Percentiles rank a stretch among this genome's conserved stretches.
These are phyloP conservation scores for Halesus radiatus DNA, from an alignment of 1,140 invertebrate genomes.

Conservation along the genomic window DNA sequence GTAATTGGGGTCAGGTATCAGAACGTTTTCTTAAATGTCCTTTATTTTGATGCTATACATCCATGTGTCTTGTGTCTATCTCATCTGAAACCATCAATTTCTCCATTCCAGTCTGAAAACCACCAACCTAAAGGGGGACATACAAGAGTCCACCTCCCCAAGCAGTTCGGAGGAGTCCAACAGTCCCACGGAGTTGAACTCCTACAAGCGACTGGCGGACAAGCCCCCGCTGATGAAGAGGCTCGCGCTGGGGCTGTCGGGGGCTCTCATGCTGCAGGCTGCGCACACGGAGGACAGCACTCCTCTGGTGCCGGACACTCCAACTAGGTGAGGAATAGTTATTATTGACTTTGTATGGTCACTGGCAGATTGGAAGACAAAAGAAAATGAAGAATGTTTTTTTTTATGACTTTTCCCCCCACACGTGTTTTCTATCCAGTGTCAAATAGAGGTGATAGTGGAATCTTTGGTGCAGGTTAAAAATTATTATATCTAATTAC, in stretches of 20 bases:
- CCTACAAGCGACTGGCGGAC: constrained; percentile 83
- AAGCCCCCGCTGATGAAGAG: constrained; percentile 87
- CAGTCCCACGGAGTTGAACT: constrained; percentile 90
- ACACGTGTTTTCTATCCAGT: no score
- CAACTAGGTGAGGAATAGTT: constrained; percentile 63
- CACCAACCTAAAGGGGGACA: constrained; percentile 66
- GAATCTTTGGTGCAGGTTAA: no score
- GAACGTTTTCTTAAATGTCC: no score
- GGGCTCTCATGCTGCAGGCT: constrained; percentile 66
- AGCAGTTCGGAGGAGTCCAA: constrained; percentile 88
- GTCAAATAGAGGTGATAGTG: no score
- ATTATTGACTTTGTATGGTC: no score
- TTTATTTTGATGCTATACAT: no score
- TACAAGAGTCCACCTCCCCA: constrained; percentile 72
- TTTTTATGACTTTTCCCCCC: no score
- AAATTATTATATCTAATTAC: no score
- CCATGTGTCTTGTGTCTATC: no score
- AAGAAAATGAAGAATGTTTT: no score
- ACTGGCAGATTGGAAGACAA: no score
- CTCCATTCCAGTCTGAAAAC: constrained; percentile 60
- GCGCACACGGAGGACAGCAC: constrained; percentile 68
- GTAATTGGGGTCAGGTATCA: no score
- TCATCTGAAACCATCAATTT: neutral
- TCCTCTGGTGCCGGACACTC: constrained; percentile 68
- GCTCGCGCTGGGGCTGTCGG: constrained; percentile 78